Percentiles rank a stretch among this genome's conserved stretches.
These are phyloP conservation scores for Lutraria lutraria DNA, from an alignment of 2,888 invertebrate species.

Conservation along the genomic window DNA sequence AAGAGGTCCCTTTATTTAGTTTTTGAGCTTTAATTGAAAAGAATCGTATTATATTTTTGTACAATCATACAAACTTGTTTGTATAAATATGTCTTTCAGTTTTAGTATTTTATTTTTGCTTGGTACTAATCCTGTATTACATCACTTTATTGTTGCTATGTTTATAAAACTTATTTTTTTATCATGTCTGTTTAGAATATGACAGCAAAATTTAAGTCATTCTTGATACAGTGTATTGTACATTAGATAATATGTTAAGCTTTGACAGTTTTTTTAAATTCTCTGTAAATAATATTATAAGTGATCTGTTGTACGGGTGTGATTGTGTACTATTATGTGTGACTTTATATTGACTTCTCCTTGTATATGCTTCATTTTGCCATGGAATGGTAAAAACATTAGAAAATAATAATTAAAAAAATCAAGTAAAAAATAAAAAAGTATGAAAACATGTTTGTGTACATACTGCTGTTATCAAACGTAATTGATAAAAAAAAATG, in stretches of 20 bases:
- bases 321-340: neutral
- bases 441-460: neutral
- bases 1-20: too few species aligned
- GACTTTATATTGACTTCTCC: neutral
- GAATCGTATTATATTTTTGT: too few species aligned
- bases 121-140: neutral
- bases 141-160: neutral
- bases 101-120: neutral
- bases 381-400: neutral
- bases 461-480: neutral
- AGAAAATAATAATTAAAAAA: neutral
- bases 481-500: neutral
- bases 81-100: neutral
- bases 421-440: neutral
- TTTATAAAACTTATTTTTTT: neutral
- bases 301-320: neutral
- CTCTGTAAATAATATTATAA: neutral
- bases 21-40: too few species aligned
- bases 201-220: neutral
- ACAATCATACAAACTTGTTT: neutral
- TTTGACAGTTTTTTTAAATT: neutral
- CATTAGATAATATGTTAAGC: constrained; percentile 14
- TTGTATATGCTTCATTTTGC: neutral
- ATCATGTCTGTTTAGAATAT: neutral
- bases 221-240: neutral